A percentile compares a stretch with the other conserved stretches of the same genome.
Evolutionary conservation across 2,888 invertebrate genomes (phyloP).

Genomic region (Chorisops tibialis): DNA sequence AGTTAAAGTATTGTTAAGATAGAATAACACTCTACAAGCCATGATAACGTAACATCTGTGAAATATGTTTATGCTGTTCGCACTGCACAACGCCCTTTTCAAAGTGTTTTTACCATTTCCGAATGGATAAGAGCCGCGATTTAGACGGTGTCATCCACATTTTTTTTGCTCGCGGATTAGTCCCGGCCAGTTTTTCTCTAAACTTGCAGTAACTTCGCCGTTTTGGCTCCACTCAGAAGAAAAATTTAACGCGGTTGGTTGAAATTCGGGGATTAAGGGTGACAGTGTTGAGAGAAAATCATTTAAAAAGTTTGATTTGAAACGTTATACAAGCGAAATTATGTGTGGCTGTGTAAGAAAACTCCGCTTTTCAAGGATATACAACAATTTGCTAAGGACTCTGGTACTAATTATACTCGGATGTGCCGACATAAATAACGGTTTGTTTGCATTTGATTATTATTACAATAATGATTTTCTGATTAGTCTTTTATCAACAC

Average conservation of each 20-base stretch:
- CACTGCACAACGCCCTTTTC: constrained; percentile 15
- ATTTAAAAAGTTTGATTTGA: not conserved
- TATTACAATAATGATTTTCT: too few relatives aligned
- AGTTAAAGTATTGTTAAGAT: too few relatives aligned
- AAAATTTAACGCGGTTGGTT: too few relatives aligned
- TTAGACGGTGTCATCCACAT: not conserved
- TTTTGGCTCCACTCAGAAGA: too few relatives aligned
- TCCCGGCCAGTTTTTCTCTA: too few relatives aligned
- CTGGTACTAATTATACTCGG: constrained; percentile 40
- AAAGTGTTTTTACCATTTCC: constrained; percentile 4
- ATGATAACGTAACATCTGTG: constrained; percentile 17
- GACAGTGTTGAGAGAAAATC: too few relatives aligned
- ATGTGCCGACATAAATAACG: constrained; percentile 41
- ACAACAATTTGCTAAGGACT: constrained; percentile 39
- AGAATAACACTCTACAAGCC: too few relatives aligned
- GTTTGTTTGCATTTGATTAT: constrained; percentile 34
- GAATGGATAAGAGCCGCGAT: constrained; percentile 5
- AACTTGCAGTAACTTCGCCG: too few relatives aligned
- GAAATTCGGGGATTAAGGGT: too few relatives aligned
- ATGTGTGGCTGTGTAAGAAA: constrained; percentile 39
- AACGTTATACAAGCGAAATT: constrained; percentile 29
- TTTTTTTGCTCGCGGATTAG: too few relatives aligned
- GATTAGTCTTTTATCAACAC: too few relatives aligned
- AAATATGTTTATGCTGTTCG: constrained; percentile 12
- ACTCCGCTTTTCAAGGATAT: constrained; percentile 39